Percentiles rank a stretch among this genome's conserved stretches.
These are phyloP conservation scores for Zaprionus bogoriensis DNA, from an alignment of 2,888 invertebrate species.

Conservation along the genomic window DNA sequence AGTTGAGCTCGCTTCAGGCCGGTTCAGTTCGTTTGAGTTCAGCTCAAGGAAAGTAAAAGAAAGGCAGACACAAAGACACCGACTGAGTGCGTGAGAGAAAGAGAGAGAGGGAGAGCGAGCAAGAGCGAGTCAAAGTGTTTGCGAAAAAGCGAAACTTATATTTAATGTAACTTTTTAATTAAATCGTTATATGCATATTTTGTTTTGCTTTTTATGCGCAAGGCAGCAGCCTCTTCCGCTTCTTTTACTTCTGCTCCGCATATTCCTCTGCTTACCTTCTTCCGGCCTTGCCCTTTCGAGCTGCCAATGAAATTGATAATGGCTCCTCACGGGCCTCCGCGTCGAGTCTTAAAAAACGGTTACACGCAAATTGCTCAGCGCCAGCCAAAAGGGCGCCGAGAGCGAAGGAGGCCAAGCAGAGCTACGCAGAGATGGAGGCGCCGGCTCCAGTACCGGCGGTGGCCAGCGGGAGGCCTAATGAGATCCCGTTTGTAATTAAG, in stretches of 20 bases:
- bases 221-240: not conserved
- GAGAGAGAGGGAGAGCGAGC: not conserved
- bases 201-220: constrained; percentile 11
- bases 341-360: constrained; percentile 38
- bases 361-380: constrained; percentile 56
- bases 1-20: constrained; percentile 10
- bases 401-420: not conserved
- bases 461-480: constrained; percentile 24
- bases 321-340: constrained; percentile 37
- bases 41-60: not conserved
- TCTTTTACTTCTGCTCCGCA: not conserved
- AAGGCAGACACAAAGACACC: not conserved
- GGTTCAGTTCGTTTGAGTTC: constrained; percentile 15
- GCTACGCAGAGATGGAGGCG: no score
- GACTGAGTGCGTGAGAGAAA: not conserved
- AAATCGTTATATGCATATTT: constrained; percentile 60
- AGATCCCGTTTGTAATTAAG: constrained; percentile 43
- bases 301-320: constrained; percentile 59
- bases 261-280: not conserved
- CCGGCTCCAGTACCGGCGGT: not conserved
- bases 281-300: not conserved
- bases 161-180: constrained; percentile 74
- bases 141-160: constrained; percentile 38
- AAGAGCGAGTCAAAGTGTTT: constrained; percentile 26
- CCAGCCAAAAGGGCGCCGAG: constrained; percentile 11